Base-by-base conservation (phyloP, 2,888 invertebrate genomes). In the Acronicta alni region DNA sequence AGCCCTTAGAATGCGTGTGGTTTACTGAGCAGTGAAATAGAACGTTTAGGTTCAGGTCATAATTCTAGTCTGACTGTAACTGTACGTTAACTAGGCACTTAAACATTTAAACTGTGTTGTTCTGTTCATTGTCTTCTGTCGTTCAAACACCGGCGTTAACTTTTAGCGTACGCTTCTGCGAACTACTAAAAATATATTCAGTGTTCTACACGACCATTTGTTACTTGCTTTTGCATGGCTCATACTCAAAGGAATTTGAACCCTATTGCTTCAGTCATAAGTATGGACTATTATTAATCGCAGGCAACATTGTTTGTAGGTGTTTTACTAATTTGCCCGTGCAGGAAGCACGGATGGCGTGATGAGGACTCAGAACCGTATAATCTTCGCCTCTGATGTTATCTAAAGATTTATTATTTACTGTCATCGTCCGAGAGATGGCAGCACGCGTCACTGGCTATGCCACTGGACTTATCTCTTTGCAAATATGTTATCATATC, bases 301-400 rank as follows among this genome's bases (percentile, higher is more conserved):
- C 81, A 77, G 26, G 75, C 68, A 78, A 76, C 76, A 80, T 80
- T 84, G 87, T 88, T 84, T 85, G 87, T 85, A 79, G 82, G 83
- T 87, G 87, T 86, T 89, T 88, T 86, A 89, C 92, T 93, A 94
- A 94, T 94, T 93, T 94, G 93, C 90, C 80, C 77, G 84, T 83
- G 88, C 93, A 93, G 93, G 93, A 94, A 93, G 89, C 85, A 93
- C 90, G 93, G 93, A 89, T 93, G 91, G 91, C 87, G 88, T 92
- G 89, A 85, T 90, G 89, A 86, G 86, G 89, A 88, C 88, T 86
- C 89, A 89, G 85, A 81, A 89, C 88, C 93, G 93, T 93, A 89
- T 94, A 94, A 94, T 94, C 93, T 92, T 87, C 80, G 86, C 86
- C 87, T 92, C 89, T 91, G 94, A 94, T 93, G 90, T 94, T 94